These are phyloP conservation scores for Cerastoderma edule DNA, from an alignment of 2,888 invertebrate species.

Conservation along the genomic window DNA sequence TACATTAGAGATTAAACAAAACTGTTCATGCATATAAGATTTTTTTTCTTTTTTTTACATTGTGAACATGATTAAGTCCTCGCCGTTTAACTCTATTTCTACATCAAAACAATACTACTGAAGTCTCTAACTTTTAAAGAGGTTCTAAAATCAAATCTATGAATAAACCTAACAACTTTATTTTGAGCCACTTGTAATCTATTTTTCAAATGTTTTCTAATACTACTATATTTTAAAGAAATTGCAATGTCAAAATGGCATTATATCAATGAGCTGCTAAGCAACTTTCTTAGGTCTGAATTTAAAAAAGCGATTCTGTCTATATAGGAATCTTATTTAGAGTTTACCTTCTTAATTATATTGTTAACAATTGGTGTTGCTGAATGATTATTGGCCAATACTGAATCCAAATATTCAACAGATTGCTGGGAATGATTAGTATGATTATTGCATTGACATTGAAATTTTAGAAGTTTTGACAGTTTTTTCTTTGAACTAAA, in stretches of 20 bases:
- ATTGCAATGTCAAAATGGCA: conserved; percentile 29
- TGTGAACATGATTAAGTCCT: too few species aligned
- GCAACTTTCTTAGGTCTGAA: neutral
- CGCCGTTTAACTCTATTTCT: too few species aligned
- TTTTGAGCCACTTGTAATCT: conserved; percentile 23
- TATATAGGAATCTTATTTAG: conserved; percentile 22
- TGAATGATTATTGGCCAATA: conserved; percentile 22
- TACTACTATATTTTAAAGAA: conserved; percentile 21
- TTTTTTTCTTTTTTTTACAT: too few species aligned
- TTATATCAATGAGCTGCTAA: neutral
- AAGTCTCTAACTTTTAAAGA: too few species aligned
- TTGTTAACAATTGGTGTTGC: conserved; percentile 16
- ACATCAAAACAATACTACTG: too few species aligned
- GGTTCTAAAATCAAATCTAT: conserved; percentile 7
- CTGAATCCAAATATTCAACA: conserved; percentile 16
- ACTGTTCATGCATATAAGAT: too few species aligned
- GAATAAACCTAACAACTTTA: conserved; percentile 27
- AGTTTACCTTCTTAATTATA: conserved; percentile 15
- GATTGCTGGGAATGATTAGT: neutral
- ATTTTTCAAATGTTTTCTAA: conserved; percentile 21
- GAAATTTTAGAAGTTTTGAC: conserved; percentile 8
- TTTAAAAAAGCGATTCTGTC: conserved; percentile 9
- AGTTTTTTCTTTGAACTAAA: conserved; percentile 24
- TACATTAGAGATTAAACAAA: too few species aligned
- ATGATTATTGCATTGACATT: conserved; percentile 14